Base-by-base conservation (phyloP, 2,888 invertebrate species). In the Hypena proboscidalis region DNA sequence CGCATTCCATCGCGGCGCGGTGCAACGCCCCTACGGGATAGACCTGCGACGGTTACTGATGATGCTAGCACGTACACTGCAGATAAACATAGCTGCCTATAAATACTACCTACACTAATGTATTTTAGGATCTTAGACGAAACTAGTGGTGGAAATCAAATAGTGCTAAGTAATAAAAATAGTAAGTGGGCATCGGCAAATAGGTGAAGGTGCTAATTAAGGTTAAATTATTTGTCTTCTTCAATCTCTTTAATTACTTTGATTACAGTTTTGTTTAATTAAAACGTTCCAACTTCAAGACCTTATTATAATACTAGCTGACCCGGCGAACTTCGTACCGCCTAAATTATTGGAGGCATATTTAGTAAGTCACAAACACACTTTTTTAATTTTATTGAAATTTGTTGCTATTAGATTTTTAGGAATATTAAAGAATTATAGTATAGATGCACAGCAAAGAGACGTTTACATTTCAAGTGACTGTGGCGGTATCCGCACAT, bases 11-110 rank as follows among this genome's bases (percentile, higher is more conserved):
- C 67, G 80, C 73, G 71, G 65, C 71, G 65, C 76, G 60, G 86
- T 84, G 84, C 89, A 88, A 84, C 79, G 88, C 80, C 87, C 88
- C 76, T 69, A 58, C 65, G 73, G 73, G 70, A 82, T 74, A 78
- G 82, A 78, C 77, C 80, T 79, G 80, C 68, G 63, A 69, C 64
- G 79, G 67, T 67, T 81, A 77, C 75, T 78, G 76, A 83, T 80
- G 67, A 73, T 66, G 38, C 54, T 43, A 64, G 47, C 48, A 58
- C 53, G 52, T 49, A 61, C 29, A 51, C 29, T 49, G 32, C 55
- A 61, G 47, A 60, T 54, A 60, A 56, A 59, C 38, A 58, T 46
- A 58, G 29, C 42, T 57, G 46, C 46, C 58, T 55, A 60, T 55
- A 52, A 53, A 56, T 53, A 36, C 71, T 65, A 63, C 70, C 54